These are phyloP conservation scores for Laticauda colubrina DNA, from an alignment of 2,113 vertebrate genomes.

Conservation along the genomic window DNA sequence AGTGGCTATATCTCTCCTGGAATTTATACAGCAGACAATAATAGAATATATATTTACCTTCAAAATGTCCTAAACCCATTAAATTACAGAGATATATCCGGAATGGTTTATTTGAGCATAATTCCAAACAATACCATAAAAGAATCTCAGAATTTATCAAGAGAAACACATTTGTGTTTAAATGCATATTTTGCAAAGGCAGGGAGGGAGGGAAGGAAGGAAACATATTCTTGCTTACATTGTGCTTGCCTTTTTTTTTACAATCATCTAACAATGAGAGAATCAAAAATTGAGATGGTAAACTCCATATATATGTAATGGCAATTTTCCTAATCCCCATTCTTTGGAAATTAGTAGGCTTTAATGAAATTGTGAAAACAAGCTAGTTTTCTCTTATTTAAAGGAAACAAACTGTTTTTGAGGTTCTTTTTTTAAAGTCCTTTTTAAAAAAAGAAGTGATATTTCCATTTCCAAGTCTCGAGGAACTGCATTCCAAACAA, in stretches of 20 bases:
- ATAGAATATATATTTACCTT: constrained; percentile 6
- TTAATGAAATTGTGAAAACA: background rate
- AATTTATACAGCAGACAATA: background rate
- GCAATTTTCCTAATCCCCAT: background rate
- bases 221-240: background rate
- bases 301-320: background rate
- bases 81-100: background rate
- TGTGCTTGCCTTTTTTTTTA: background rate
- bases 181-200: background rate
- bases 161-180: background rate
- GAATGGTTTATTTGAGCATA: background rate
- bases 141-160: background rate
- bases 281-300: background rate
- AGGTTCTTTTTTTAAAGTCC: background rate
- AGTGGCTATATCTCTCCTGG: constrained; percentile 15
- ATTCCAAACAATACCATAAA: background rate
- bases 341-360: background rate
- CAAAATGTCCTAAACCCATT: background rate
- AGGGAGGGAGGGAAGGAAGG: background rate
- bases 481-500: background rate
- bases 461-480: background rate
- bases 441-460: background rate
- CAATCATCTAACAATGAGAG: background rate
- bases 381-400: background rate
- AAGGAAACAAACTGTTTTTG: background rate